Evolutionary conservation across 2,113 vertebrate genomes (phyloP).

Genomic region (Mola mola): DNA sequence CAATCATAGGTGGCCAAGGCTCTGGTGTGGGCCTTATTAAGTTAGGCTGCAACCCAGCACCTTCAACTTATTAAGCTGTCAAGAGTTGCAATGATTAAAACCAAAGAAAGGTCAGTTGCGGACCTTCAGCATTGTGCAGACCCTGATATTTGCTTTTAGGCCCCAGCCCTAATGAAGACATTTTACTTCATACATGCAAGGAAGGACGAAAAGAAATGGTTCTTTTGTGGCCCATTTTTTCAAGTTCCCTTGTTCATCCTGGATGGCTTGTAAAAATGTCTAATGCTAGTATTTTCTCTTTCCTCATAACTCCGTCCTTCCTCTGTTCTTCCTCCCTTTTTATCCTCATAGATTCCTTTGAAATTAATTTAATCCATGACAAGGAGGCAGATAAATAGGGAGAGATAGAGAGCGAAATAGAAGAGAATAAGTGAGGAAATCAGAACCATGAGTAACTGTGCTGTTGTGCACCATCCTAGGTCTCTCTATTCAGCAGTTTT

Average conservation of each 20-base stretch:
- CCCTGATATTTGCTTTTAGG: slow-evolving; percentile 92
- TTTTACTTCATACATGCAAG: slow-evolving; percentile 85
- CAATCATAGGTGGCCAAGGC: slow-evolving; percentile 96
- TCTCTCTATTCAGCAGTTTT: slow-evolving; percentile 86
- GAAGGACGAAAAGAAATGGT: slow-evolving; percentile 84
- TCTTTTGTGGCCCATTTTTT: slow-evolving; percentile 85
- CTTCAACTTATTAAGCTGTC: slow-evolving; percentile 99
- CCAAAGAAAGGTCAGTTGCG: slow-evolving; percentile 94
- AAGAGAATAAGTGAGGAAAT: slow-evolving; percentile 73
- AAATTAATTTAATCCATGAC: slow-evolving; percentile 85
- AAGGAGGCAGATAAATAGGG: slow-evolving; percentile 76
- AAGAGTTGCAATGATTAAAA: slow-evolving; percentile 99
- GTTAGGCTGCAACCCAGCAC: slow-evolving; percentile 96
- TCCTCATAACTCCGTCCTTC: slow-evolving; percentile 41
- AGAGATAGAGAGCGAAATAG: slow-evolving; percentile 76
- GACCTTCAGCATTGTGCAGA: slow-evolving; percentile 91
- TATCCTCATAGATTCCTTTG: slow-evolving; percentile 77
- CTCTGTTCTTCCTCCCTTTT: slow-evolving; percentile 55
- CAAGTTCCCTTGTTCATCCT: slow-evolving; percentile 77
- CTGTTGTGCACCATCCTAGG: slow-evolving; percentile 77
- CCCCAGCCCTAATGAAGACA: slow-evolving; percentile 89
- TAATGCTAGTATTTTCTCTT: slow-evolving; percentile 64
- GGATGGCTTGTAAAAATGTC: slow-evolving; percentile 74
- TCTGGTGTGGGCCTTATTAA: slow-evolving; percentile 95
- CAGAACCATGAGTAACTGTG: slow-evolving; percentile 81